A percentile compares a stretch with the other conserved stretches of the same genome.
These are phyloP conservation scores for Hippocampus abdominalis DNA, from an alignment of 2,113 vertebrate species.

Conservation along the genomic window DNA sequence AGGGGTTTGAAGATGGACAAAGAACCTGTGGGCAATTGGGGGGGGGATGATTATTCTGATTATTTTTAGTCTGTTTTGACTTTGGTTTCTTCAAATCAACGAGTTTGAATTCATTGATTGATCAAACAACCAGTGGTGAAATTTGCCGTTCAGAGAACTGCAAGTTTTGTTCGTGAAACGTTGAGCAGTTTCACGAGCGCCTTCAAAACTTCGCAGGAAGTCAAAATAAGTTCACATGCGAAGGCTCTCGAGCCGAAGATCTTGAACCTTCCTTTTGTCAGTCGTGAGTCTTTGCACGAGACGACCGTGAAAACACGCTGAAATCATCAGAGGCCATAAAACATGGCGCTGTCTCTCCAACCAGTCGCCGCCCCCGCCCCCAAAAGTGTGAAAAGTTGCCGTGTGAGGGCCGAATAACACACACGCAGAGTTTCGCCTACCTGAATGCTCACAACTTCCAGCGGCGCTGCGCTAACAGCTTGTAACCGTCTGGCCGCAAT, in stretches of 20 bases:
- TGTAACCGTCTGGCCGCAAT: constrained; percentile 61
- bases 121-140: no score
- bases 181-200: no score
- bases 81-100: no score
- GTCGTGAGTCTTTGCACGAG: not conserved
- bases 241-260: no score
- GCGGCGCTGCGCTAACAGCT: constrained; percentile 42
- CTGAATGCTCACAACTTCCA: constrained; percentile 61
- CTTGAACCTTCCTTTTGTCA: no score
- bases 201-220: no score
- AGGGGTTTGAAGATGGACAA: constrained; percentile 85
- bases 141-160: no score
- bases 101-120: no score
- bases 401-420: constrained; percentile 60
- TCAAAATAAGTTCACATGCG: no score
- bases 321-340: constrained; percentile 47
- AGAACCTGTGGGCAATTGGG: constrained; percentile 73
- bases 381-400: constrained; percentile 44
- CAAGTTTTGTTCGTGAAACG: no score
- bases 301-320: constrained; percentile 19
- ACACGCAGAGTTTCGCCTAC: constrained; percentile 57
- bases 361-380: not conserved
- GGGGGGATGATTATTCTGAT: constrained; percentile 10
- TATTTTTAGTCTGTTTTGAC: no score
- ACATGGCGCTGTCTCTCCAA: constrained; percentile 21